Conservation (phyloP, 2,113 vertebrate species). For the Cyprinodon brontotheroides region DNA sequence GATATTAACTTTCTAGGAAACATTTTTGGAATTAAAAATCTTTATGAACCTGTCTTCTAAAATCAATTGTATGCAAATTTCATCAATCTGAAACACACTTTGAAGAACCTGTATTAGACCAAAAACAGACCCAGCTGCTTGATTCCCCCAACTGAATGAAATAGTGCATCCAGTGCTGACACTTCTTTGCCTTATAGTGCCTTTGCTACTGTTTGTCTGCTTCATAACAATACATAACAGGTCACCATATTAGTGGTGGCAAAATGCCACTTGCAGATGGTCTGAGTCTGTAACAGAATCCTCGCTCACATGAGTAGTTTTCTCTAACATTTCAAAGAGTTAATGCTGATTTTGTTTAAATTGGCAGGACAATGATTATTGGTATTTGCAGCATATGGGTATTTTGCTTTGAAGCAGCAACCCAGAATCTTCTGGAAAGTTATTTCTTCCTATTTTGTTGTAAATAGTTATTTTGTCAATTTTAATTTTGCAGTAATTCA, state of each 20-base stretch:
- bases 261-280: neutral
- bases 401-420: neutral
- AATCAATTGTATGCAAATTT: neutral
- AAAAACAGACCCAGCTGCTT: neutral
- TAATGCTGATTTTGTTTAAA: neutral
- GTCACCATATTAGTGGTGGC: neutral
- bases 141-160: neutral
- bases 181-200: neutral
- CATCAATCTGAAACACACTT: neutral
- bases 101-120: neutral
- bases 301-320: neutral
- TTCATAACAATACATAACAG: neutral
- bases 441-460: neutral
- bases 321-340: neutral
- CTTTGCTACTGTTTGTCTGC: neutral
- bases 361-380: neutral
- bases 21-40: neutral
- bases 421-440: neutral
- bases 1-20: neutral
- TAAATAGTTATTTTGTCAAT: neutral
- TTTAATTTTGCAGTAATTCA: no score
- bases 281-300: neutral
- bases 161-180: neutral
- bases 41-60: neutral
- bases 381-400: neutral